Percentiles rank a stretch among this genome's conserved stretches.
Evolutionary conservation across 2,797 vertebrate species (phyloP).

Genomic region (Oreochromis grahami): DNA sequence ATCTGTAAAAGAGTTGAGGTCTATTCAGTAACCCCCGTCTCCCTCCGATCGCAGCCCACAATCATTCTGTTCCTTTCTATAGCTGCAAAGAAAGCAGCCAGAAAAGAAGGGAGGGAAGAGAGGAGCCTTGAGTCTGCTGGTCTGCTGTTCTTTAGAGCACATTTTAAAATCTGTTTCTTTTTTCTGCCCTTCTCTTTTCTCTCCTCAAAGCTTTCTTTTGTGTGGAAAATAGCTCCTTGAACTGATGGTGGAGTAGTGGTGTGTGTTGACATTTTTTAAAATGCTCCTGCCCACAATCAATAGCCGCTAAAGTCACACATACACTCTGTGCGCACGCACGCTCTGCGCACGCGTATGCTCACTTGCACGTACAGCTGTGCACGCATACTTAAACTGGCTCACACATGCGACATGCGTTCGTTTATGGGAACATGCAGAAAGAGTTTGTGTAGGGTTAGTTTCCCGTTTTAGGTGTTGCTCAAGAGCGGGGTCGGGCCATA

Average conservation of each 20-base stretch:
- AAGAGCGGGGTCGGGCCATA: not conserved
- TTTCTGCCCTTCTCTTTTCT: constrained; percentile 64
- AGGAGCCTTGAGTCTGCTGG: constrained; percentile 65
- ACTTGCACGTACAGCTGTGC: not conserved
- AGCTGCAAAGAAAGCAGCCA: constrained; percentile 64
- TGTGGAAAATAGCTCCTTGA: constrained; percentile 73
- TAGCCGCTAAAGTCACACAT: constrained; percentile 33
- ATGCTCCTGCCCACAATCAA: constrained; percentile 53
- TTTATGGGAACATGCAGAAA: not conserved
- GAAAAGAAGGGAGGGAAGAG: constrained; percentile 61
- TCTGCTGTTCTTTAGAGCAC: constrained; percentile 70
- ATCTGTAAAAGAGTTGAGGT: constrained; percentile 87
- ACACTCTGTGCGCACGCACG: not conserved
- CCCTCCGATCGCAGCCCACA: constrained; percentile 81
- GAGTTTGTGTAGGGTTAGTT: not conserved
- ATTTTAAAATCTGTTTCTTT: constrained; percentile 73
- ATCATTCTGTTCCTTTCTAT: constrained; percentile 86
- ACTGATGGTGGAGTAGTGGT: constrained; percentile 58
- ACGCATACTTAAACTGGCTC: not conserved
- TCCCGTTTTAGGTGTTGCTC: not conserved
- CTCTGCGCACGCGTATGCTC: not conserved
- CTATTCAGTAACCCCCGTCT: constrained; percentile 82
- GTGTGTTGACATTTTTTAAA: constrained; percentile 63
- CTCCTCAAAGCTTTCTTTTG: constrained; percentile 71
- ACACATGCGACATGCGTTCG: not conserved